Evolutionary conservation across 2,888 invertebrate species (phyloP), one percentile per base, ranked within the genome.

Genomic region (Eulithis testata): DNA sequence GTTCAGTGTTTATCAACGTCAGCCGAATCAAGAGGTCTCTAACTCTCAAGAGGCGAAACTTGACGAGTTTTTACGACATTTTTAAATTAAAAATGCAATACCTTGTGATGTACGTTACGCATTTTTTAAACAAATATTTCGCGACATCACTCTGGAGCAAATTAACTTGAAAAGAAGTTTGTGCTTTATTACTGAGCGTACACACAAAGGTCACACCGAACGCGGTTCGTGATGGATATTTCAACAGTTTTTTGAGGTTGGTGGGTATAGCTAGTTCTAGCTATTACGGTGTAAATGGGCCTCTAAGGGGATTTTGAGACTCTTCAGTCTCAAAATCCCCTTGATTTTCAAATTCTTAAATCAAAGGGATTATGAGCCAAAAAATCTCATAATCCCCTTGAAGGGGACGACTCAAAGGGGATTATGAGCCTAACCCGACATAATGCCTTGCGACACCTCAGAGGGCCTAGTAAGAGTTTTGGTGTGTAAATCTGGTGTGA

Each of bases 71-170:
- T 89, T 87, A 88, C 81, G 86, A 82, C 65, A 73, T 77, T 84
- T 86, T 84, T 82, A 85, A 87, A 87, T 81, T 83, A 84, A 79
- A 77, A 80, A 79, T 76, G 76, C 73, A 71, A 60, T 50, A 36
- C 45, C 21, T 56, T 72, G 70, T 68, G 73, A 74, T 77, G 64
- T 71, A 70, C 63, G 67, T 65, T 70, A 76, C 74, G 69, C 63
- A 72, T 73, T 73, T 73, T 73, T 75, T 69, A 74, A 79, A 77
- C 60, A 66, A 68, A 68, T 66, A 68, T 65, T 65, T 59, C 50
- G 62, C 55, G 66, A 66, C 67, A 63, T 67, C 65, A 45, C 64
- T 61, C 60, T 45, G 57, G 68, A 68, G 56, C 64, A 71, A 74
- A 77, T 75, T 72, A 73, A 68, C 70, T 70, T 72, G 51, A 53